A percentile compares a stretch with the other conserved stretches of the same genome.
Evolutionary conservation across 1,140 invertebrate species (phyloP).

Genomic region (Drosophila arawakana): DNA sequence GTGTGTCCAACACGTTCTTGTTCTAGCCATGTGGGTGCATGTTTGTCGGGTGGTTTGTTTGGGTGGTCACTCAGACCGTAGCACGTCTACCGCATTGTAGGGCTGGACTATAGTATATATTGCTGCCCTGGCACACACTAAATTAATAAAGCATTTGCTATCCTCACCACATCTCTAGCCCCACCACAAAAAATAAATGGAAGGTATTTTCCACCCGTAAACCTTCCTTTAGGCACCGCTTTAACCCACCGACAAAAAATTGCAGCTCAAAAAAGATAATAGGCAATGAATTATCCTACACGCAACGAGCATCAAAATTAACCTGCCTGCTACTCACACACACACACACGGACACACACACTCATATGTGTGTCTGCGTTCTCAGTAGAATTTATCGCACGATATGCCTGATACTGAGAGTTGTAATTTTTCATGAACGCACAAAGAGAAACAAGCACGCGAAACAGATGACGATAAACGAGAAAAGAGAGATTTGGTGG

Average conservation of each 20-base stretch:
- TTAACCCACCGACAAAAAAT: conserved; percentile 20
- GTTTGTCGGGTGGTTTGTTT: conserved; percentile 1
- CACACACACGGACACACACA: conserved; percentile 2
- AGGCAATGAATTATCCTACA: conserved; percentile 83
- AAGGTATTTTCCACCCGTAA: not conserved
- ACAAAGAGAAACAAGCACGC: conserved; percentile 22
- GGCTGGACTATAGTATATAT: conserved; percentile 1
- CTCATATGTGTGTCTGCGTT: conserved; percentile 10
- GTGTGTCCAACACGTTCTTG: conserved; percentile 74
- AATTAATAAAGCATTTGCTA: conserved; percentile 83
- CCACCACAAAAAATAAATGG: conserved; percentile 19
- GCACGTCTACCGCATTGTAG: not conserved
- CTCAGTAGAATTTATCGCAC: conserved; percentile 71
- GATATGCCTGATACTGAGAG: conserved; percentile 76
- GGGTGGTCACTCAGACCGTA: not conserved
- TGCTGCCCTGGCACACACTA: conserved; percentile 71
- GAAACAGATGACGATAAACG: conserved; percentile 23
- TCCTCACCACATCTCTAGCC: conserved; percentile 32
- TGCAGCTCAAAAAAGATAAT: conserved; percentile 79
- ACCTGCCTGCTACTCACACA: conserved; percentile 43
- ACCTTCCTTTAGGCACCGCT: not conserved
- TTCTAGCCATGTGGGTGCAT: conserved; percentile 23
- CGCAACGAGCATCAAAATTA: conserved; percentile 80
- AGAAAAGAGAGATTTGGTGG: conserved; percentile 1
- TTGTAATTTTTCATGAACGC: conserved; percentile 77